A percentile compares a stretch with the other conserved stretches of the same genome.
Evolutionary conservation across 2,888 invertebrate species (phyloP).

Genomic region (Dorcus hopei): DNA sequence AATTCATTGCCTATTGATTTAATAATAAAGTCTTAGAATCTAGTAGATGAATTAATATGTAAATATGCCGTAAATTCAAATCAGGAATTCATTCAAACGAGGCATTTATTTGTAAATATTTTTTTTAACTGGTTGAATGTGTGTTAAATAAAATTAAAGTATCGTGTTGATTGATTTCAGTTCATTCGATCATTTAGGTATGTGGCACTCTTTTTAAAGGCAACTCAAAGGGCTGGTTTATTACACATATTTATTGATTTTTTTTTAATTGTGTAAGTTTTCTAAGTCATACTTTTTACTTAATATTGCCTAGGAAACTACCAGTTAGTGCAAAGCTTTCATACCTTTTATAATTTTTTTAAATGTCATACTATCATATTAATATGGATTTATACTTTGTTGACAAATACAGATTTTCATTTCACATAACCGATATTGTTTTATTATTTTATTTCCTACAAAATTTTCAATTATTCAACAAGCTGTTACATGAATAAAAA

Average conservation of each 20-base stretch:
- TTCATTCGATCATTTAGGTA: too few relatives aligned
- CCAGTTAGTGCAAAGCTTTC: constrained; percentile 6
- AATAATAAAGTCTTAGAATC: constrained; percentile 12
- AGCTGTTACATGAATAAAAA: not conserved
- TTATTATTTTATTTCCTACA: not conserved
- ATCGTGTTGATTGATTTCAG: not conserved
- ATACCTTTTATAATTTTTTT: not conserved
- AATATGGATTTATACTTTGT: not conserved
- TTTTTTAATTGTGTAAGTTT: constrained; percentile 7
- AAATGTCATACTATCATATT: too few relatives aligned
- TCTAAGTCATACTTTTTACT: constrained; percentile 15
- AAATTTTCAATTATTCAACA: not conserved
- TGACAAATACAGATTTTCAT: not conserved
- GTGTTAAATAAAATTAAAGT: constrained; percentile 13
- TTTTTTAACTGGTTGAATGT: not conserved
- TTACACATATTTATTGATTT: not conserved
- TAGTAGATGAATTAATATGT: not conserved
- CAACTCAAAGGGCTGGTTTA: too few relatives aligned
- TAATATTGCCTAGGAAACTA: constrained; percentile 11
- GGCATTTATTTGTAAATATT: constrained; percentile 18
- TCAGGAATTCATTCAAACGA: not conserved
- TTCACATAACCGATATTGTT: not conserved
- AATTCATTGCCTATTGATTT: constrained; percentile 15
- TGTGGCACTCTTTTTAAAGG: too few relatives aligned
- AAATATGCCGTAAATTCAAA: not conserved